Base-by-base conservation (phyloP, 2,888 invertebrate genomes). In the Stenotaenia linearis region DNA sequence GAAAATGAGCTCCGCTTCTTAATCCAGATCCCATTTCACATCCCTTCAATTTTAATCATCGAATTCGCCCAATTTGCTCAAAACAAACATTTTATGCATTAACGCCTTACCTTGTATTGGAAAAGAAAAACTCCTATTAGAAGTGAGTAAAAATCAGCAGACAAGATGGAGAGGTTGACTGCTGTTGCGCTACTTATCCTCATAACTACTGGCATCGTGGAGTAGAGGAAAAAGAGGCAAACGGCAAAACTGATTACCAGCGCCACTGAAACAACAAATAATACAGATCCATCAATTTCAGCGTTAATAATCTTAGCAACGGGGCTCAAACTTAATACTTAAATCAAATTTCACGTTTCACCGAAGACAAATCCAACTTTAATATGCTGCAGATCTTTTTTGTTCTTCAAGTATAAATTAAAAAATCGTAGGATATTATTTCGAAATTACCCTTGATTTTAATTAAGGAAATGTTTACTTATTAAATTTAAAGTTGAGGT, bases 131-230 rank as follows among this genome's bases (percentile, higher is more conserved):
- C 91, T 82, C 94, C 94, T 83, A 91, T 90, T 77, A 95, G 89
- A 23, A 95, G 89, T 3, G 94, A 92, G 86, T 94, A 95, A 86
- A 94, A 94, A 87, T 95, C 94, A 1, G 94, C 90, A 0, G 94
- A 93, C 79, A 95, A 87, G 80, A 95, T 90, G 10, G 93, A 92
- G 82, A 95, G 87, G 86, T 95, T 95, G 85, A 94, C 88, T 83
- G 93, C 90, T 75, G 94, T 92, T n/a, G 95, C 92, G 12, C 93
- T 93, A 12, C 93, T 92, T 83, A 91, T 90, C 83, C 90, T 89
- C 81, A 94, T 87, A 87, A 94, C 91, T 18, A 92, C 89, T 61
- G 93, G 91, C 83, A 93, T 92, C 80, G 92, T 87, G 76, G 92
- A 90, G 86, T 93, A 93, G 84, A 93, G 92, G 83, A 91, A 86